Evolutionary conservation across 2,888 invertebrate species (phyloP).

Genomic region (Altica lythri): DNA sequence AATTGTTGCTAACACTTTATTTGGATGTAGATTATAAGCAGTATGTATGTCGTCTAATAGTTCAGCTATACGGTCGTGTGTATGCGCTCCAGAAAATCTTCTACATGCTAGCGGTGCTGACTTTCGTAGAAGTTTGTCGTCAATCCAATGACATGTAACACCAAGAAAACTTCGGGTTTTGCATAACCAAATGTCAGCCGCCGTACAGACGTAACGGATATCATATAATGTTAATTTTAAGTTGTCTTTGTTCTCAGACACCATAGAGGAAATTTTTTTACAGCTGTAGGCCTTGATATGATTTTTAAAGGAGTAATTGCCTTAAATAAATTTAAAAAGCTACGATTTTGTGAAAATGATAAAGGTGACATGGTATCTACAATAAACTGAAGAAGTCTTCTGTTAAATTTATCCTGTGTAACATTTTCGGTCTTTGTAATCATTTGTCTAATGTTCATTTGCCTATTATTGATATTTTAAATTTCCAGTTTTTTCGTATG

Average conservation of each 20-base stretch:
- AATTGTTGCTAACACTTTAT: not conserved
- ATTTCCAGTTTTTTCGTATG: no score
- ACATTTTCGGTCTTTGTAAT: no score
- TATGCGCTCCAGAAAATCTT: not conserved
- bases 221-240: not conserved
- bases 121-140: not conserved
- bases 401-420: not conserved
- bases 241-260: no score
- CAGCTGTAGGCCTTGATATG: not conserved
- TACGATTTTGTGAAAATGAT: not conserved
- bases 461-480: no score
- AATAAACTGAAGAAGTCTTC: not conserved
- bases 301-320: not conserved
- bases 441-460: no score
- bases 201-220: not conserved
- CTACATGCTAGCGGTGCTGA: not conserved
- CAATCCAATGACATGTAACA: slow-evolving; percentile 10
- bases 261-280: not conserved
- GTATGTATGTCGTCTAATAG: not conserved
- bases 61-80: not conserved
- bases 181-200: slow-evolving; percentile 15
- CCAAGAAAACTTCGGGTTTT: slow-evolving; percentile 6
- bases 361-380: not conserved
- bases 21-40: not conserved
- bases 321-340: not conserved